Conservation (phyloP, 1,140 invertebrate species). For the Rhagoletis pomonella region DNA sequence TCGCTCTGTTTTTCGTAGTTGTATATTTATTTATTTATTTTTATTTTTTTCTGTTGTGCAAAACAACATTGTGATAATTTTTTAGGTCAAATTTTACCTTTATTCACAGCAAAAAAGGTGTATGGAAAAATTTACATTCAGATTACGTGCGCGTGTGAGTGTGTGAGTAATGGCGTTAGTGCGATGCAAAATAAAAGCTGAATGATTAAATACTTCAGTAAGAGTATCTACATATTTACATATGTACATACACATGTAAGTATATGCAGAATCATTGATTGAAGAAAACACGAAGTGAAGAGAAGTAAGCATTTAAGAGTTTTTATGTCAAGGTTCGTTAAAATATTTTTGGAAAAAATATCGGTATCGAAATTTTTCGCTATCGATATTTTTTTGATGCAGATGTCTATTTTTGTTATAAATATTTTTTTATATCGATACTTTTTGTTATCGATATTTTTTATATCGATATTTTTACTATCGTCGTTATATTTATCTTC, state of each 20-base stretch:
- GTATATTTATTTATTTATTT: not conserved
- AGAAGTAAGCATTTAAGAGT: no score
- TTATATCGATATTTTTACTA: no score
- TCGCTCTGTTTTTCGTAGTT: not conserved
- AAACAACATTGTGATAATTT: conserved; percentile 33
- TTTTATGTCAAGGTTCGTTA: no score
- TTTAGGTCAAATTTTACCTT: conserved; percentile 48
- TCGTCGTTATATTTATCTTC: no score
- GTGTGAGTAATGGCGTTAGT: not conserved
- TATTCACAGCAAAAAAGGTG: conserved; percentile 1
- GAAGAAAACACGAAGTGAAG: no score
- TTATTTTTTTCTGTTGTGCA: not conserved
- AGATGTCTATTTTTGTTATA: no score
- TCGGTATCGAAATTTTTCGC: no score
- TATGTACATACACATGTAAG: not conserved
- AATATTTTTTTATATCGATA: no score
- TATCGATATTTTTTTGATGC: no score
- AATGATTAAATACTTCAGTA: not conserved
- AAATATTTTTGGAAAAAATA: no score
- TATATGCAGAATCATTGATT: no score
- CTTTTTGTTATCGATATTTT: no score
- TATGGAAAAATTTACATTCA: not conserved
- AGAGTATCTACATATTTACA: not conserved
- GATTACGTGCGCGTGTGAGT: not conserved
- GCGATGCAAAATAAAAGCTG: not conserved